Percentiles rank a stretch among this genome's conserved stretches.
Evolutionary conservation across 1,140 invertebrate genomes (phyloP).

Genomic region (Pissodes strobi): DNA sequence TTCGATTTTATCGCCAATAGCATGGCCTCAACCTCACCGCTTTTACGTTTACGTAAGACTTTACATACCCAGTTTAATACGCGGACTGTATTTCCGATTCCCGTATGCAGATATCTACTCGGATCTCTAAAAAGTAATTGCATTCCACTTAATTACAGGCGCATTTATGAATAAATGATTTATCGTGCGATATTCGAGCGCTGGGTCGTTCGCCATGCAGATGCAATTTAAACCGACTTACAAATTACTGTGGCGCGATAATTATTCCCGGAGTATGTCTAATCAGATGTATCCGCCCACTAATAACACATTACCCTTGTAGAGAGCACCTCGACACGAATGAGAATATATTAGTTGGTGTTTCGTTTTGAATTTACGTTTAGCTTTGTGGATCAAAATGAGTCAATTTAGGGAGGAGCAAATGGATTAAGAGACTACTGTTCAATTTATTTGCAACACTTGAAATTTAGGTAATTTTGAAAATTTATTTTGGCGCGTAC

Average conservation of each 20-base stretch:
- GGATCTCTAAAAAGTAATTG: slow-evolving; percentile 19
- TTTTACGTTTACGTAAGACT: too few relatives aligned
- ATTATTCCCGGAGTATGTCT: slow-evolving; percentile 26
- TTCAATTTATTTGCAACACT: too few relatives aligned
- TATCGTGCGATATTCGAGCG: slow-evolving; percentile 25
- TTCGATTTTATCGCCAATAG: too few relatives aligned
- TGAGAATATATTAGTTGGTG: too few relatives aligned
- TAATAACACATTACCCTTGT: slow-evolving; percentile 29
- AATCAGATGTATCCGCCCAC: slow-evolving; percentile 32
- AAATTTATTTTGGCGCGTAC: too few relatives aligned
- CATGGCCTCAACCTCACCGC: too few relatives aligned
- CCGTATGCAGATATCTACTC: slow-evolving; percentile 17
- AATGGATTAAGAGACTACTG: too few relatives aligned
- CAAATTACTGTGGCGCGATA: slow-evolving; percentile 31
- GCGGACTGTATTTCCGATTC: background rate
- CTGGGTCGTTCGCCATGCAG: slow-evolving; percentile 22
- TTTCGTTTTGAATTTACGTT: too few relatives aligned
- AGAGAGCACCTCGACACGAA: background rate
- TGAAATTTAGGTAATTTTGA: too few relatives aligned
- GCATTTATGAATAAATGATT: slow-evolving; percentile 34
- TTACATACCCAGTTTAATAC: background rate
- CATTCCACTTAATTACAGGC: slow-evolving; percentile 28
- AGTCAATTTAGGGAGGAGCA: too few relatives aligned
- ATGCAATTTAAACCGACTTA: slow-evolving; percentile 30
- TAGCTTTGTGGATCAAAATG: too few relatives aligned